Evolutionary conservation across 2,113 vertebrate species (phyloP), one percentile per base, ranked within the genome.

Genomic region (Antigone vipio): DNA sequence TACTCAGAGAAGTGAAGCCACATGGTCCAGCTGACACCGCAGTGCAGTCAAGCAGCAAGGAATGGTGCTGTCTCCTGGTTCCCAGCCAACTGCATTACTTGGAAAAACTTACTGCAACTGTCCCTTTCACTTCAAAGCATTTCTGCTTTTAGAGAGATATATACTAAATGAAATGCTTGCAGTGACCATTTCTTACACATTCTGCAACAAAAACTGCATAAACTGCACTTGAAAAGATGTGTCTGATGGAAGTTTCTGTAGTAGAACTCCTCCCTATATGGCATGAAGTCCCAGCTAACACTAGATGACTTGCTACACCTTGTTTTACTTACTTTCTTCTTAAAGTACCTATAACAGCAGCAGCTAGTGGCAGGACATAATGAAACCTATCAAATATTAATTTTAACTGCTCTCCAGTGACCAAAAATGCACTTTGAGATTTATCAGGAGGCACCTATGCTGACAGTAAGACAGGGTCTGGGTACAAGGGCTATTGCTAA

Each of bases 321-420:
- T 68, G 47, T 69, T 88, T 78, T 56, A 86, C 40, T 87, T 56
- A 59, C 59, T 58, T 55, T 88, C 68, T 69, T 92, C 82, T 87
- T 88, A 89, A 60, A 16, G 42, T 68, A 87, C 78, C 72, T 75
- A 45, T 15, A 84, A 47, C 40, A 89, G 56, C 63, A 89, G 84
- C 52, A 77, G 60, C 20, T 52, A 81, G 50, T 79, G 68, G 40
- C 60, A 81, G n/a, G 69, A 53, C 60, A 75, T 50, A 85, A 79
- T 56, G 34, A 91, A 87, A 81, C 47, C 26, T 78, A 91, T 78
- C 38, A 94, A 94, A 89, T 87, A 94, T 67, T 85, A 64, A 85
- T 91, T 84, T 92, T 86, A 96, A 89, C 75, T 85, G 30, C 29
- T 77, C 40, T 78, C 27, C 15, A 71, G 56, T 72, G 60, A 94